These are phyloP conservation scores for Mesorhabditis belari DNA, from an alignment of 2,888 invertebrate species.

Conservation along the genomic window DNA sequence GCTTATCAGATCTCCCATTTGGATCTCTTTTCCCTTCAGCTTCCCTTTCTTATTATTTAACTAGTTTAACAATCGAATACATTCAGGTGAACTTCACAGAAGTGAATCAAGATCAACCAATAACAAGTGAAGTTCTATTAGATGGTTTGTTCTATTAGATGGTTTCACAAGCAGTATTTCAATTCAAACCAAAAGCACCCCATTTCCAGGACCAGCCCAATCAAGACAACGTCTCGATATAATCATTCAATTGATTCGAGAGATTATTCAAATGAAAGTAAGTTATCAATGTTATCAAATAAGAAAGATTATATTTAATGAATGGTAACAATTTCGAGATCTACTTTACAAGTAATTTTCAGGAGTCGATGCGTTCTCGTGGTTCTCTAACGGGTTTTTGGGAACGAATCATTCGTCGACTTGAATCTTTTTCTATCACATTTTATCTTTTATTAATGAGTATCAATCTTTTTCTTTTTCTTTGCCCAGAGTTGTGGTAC, in stretches of 20 bases:
- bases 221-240: slow-evolving; percentile 25
- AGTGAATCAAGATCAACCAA: slow-evolving; percentile 37
- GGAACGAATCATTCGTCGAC: slow-evolving; percentile 43
- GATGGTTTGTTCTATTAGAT: slow-evolving; percentile 8
- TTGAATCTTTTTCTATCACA: slow-evolving; percentile 39
- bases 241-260: slow-evolving; percentile 27
- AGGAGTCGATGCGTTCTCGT: slow-evolving; percentile 17
- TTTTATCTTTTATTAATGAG: slow-evolving; percentile 43
- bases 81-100: slow-evolving; percentile 48
- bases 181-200: too few species aligned
- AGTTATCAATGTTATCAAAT: neutral
- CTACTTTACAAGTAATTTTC: too few species aligned
- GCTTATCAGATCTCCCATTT: too few species aligned
- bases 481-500: slow-evolving; percentile 49
- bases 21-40: neutral
- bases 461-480: slow-evolving; percentile 41
- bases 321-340: too few species aligned
- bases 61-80: neutral
- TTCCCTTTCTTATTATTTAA: neutral
- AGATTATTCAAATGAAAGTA: slow-evolving; percentile 20
- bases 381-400: slow-evolving; percentile 33
- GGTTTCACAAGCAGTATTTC: neutral
- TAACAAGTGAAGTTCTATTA: slow-evolving; percentile 19
- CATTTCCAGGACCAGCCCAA: neutral
- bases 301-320: neutral